These are phyloP conservation scores for Paracyclopina nana DNA, from an alignment of 1,140 invertebrate species.

Conservation along the genomic window DNA sequence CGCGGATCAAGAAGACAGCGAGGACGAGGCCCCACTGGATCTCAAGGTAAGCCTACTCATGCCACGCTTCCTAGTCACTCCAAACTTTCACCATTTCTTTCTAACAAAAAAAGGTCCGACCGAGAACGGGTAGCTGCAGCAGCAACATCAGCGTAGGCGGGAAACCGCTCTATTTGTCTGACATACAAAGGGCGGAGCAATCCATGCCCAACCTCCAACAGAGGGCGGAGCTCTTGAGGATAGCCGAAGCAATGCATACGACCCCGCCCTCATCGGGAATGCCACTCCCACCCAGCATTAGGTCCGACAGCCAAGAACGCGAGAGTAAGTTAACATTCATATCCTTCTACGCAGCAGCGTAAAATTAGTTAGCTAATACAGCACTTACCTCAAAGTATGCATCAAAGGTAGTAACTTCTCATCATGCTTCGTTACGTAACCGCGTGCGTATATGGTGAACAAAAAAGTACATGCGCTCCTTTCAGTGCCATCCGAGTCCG, in stretches of 20 bases:
- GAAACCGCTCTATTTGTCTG: not conserved
- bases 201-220: slow-evolving; percentile 1
- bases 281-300: not conserved
- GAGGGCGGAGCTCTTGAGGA: slow-evolving; percentile 6
- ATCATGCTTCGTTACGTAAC: too few species aligned
- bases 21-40: slow-evolving; percentile 13
- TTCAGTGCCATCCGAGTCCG: not conserved
- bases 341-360: not conserved
- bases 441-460: too few species aligned
- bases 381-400: not conserved
- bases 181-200: not conserved
- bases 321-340: not conserved
- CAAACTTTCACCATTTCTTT: not conserved
- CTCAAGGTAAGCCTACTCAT: slow-evolving; percentile 1
- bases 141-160: not conserved
- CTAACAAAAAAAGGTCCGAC: not conserved
- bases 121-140: not conserved
- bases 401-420: not conserved
- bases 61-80: not conserved
- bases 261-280: not conserved
- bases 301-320: not conserved
- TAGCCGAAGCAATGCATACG: not conserved
- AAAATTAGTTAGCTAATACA: not conserved
- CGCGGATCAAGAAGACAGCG: not conserved
- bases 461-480: too few species aligned